These are phyloP conservation scores for Channa argus DNA, from an alignment of 2,113 vertebrate genomes.

Conservation along the genomic window DNA sequence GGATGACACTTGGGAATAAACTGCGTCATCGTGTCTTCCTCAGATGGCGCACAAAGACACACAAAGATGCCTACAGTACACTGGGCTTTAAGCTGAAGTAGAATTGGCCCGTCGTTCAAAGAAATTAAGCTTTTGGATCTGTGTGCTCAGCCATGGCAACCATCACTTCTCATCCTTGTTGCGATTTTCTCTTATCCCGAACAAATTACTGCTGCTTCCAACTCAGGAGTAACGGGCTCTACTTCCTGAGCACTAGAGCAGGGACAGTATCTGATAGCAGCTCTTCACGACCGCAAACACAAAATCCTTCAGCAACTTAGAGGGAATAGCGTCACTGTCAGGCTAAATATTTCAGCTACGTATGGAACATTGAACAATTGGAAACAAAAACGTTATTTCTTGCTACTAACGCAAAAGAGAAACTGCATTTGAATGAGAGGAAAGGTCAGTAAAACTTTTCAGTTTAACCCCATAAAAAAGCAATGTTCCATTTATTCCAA, in stretches of 20 bases:
- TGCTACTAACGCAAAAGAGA: background rate
- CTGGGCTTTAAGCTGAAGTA: background rate
- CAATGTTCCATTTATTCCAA: constrained; percentile 38
- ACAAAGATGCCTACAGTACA: background rate
- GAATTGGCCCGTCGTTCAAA: constrained; percentile 7
- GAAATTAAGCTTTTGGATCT: background rate
- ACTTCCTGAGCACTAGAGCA: background rate
- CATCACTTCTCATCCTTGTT: background rate
- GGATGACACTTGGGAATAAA: constrained; percentile 5
- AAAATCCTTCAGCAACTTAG: background rate
- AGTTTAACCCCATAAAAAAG: constrained; percentile 14
- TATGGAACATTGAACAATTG: constrained; percentile 16
- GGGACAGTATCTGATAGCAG: background rate
- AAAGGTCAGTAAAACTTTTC: background rate
- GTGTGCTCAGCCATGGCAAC: constrained; percentile 12
- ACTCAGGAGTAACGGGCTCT: background rate
- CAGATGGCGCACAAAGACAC: background rate
- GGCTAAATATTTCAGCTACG: background rate
- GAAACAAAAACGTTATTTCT: constrained; percentile 1
- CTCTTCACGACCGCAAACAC: background rate
- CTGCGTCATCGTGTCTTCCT: background rate
- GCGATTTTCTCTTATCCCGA: constrained; percentile 8
- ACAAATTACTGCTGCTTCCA: constrained; percentile 1
- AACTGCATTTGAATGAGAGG: background rate
- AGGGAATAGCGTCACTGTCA: background rate